Conservation (phyloP, 2,113 vertebrate genomes). For the Larimichthys crocea region DNA sequence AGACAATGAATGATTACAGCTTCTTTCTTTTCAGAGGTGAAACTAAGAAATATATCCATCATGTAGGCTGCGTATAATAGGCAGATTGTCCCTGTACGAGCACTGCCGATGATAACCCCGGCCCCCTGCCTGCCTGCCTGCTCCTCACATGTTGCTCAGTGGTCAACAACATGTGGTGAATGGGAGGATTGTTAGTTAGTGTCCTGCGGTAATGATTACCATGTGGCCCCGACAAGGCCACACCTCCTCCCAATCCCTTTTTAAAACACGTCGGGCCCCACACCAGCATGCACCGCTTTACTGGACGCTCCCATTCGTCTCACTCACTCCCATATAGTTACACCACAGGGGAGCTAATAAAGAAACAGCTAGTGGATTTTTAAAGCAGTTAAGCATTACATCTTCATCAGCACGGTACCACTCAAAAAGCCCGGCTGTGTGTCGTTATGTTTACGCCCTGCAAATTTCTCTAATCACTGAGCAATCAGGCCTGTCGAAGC, state of each 20-base stretch:
- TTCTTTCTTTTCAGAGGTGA: constrained; percentile 62
- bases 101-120: constrained; percentile 16
- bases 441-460: constrained; percentile 63
- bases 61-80: constrained; percentile 58
- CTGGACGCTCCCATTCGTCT: constrained; percentile 40
- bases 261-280: constrained; percentile 32
- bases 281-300: constrained; percentile 48
- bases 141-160: constrained; percentile 63
- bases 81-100: constrained; percentile 51
- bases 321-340: constrained; percentile 43
- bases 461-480: constrained; percentile 56
- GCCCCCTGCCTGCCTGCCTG: constrained; percentile 35
- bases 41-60: constrained; percentile 40
- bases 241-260: constrained; percentile 46
- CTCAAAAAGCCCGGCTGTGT: constrained; percentile 22
- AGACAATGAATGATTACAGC: constrained; percentile 53
- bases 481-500: constrained; percentile 51
- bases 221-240: constrained; percentile 63
- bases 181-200: constrained; percentile 72
- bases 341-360: constrained; percentile 59
- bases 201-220: constrained; percentile 76
- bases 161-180: constrained; percentile 77
- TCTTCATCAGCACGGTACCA: constrained; percentile 14
- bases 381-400: constrained; percentile 23
- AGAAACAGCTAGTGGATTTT: constrained; percentile 48